Conservation (phyloP, 2,797 vertebrate genomes). For the Tauraco hartlaubi region DNA sequence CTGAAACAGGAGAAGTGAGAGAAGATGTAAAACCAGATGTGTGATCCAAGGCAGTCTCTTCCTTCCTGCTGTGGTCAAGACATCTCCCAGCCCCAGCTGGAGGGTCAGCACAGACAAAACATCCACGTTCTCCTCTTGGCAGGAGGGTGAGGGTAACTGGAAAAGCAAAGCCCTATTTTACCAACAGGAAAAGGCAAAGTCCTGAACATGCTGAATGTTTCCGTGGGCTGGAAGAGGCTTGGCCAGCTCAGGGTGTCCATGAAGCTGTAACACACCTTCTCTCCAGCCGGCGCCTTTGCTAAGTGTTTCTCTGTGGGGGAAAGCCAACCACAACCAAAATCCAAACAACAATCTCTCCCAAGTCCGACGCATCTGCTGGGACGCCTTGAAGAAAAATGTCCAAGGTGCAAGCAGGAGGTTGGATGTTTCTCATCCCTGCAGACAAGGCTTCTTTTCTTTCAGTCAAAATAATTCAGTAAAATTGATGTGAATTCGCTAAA, state of each 20-base stretch:
- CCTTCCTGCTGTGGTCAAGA: neutral
- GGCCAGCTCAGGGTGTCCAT: neutral
- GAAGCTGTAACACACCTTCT: neutral
- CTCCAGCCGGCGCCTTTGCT: fast-evolving
- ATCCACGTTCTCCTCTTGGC: neutral
- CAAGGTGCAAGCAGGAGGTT: neutral
- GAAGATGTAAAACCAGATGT: constrained; percentile 35
- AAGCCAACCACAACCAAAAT: neutral
- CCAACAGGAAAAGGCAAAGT: neutral
- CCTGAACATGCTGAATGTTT: neutral
- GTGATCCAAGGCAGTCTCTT: neutral
- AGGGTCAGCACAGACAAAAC: constrained; percentile 32
- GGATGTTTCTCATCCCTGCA: neutral
- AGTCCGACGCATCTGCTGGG: neutral
- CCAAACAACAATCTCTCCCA: neutral
- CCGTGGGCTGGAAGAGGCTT: neutral
- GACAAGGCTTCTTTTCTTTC: neutral
- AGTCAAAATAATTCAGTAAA: neutral
- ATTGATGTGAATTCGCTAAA: neutral
- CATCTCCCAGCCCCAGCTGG: neutral
- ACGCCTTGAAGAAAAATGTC: neutral
- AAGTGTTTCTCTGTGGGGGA: neutral
- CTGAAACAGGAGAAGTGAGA: constrained; percentile 6
- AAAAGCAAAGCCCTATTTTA: neutral
- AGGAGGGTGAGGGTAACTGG: neutral